Base-by-base conservation (phyloP, 1,140 invertebrate genomes). In the Tribolium castaneum region DNA sequence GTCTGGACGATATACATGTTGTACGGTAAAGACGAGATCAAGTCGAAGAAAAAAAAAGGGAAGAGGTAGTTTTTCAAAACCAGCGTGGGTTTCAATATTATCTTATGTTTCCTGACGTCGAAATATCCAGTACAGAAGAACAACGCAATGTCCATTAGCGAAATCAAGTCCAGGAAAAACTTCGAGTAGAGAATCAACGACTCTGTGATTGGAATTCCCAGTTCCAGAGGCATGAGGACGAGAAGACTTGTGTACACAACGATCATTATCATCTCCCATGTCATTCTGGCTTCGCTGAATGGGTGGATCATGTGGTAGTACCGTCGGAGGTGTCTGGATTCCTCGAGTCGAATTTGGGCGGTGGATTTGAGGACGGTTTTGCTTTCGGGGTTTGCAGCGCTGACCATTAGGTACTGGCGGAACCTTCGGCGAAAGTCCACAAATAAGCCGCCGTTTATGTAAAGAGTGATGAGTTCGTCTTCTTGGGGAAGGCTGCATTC, bases 301-400 rank as follows among this genome's bases (percentile, higher is more conserved):
- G 80, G 80, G 34, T 81, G 80, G 12, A 81, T 80, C 76, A 81
- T 80, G 19, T 70, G 56, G 25, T 81, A 81, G 51, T 76, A 54
- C 1, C 76, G 45, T 45, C 80, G 62, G 30, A 81, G 62, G 62
- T 81, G 80, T 14, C 76, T 50, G 12, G 71, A 14, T 19, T 77
- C 80, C 49, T 81, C 80, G 10, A 71, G 39, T 7, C 78, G 54
- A 49, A 81, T 81, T 19, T 70, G 70, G 51, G 72, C 71, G 10
- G 75, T 76, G 4, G 80, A 81, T 76, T 77, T 78, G 52, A 81
- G 45, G 14, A 73, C 66, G 10, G 45, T 72, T 52, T 81, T 81
- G 30, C 70, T 78, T 2, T 62, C 10, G 10, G 78, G 76, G 74
- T 81, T 77, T 39, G 39, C 52, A 13, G 75, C 72, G 30, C 76